phyloP scores from a whole-genome alignment of 2,113 vertebrate species.

The Chloroceryle aenea region DNA sequence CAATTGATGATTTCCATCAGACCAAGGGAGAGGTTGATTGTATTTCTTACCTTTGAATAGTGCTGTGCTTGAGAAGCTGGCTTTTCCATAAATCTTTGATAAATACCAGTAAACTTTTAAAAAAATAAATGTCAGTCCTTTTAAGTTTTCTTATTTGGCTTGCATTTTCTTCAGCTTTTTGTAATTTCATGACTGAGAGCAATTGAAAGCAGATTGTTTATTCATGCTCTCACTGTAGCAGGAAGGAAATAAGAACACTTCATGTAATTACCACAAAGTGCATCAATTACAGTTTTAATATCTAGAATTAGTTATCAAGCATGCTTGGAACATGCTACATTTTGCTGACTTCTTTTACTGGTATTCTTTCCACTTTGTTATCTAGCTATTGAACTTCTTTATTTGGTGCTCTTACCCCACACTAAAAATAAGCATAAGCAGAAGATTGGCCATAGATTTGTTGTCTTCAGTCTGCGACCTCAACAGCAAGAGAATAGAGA shows the following conservation, averaged over 20 bases:
- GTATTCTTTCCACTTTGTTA: not conserved
- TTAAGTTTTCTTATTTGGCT: not conserved
- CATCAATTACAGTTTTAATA: constrained; percentile 57
- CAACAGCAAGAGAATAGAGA: not conserved
- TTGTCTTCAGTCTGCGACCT: not conserved
- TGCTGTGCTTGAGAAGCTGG: not conserved
- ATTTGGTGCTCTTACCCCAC: not conserved
- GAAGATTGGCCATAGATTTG: not conserved
- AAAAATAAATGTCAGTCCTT: not conserved
- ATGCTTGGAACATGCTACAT: constrained; percentile 11
- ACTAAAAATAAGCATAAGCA: not conserved
- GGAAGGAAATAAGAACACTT: constrained; percentile 63
- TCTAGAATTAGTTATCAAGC: constrained; percentile 51
- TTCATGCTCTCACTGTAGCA: constrained; percentile 54
- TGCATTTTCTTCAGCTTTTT: constrained; percentile 8
- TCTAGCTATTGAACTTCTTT: not conserved
- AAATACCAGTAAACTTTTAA: not conserved
- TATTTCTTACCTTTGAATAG: not conserved
- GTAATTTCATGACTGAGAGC: constrained; percentile 12
- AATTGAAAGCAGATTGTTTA: constrained; percentile 55
- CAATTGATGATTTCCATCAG: not conserved
- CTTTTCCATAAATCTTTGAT: not conserved
- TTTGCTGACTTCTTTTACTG: constrained; percentile 29
- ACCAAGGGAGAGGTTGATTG: not conserved
- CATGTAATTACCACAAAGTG: constrained; percentile 38